Evolutionary conservation across 2,113 vertebrate species (phyloP), one percentile per base, ranked within the genome.

Genomic region (Diadophis punctatus): DNA sequence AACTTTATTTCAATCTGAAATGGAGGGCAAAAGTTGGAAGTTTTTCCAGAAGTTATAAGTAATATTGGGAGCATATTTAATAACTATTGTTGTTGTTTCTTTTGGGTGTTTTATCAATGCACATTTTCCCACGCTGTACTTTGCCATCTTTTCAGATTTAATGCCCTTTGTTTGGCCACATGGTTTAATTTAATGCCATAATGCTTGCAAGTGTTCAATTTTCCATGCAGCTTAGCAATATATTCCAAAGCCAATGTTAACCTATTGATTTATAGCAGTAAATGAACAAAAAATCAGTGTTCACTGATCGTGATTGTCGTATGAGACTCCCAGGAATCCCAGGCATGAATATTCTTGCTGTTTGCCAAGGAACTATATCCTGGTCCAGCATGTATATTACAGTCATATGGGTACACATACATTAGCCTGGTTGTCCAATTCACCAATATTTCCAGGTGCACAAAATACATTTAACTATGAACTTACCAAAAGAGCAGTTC

Each of bases 1-100:
- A 49, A 89, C 60, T 85, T 91, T 94, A 89, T 93, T 93, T 0
- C 80, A 94, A 12, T 14, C 55, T 55, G 86, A 94, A 92, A 92
- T 60, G 91, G 12, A 93, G 94, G 94, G 1, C 89, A 93, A 93
- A 91, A 1, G 39, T 3, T 95, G 20, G 86, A 91, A 74, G 39
- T 55, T 16, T 12, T 22, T 88, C 91, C 6, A 1, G 43, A 0
- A 6, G 11, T 14, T 34, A 91, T 56, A 91, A 14, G 3, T 86
- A 88, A 91, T 91, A 10, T 51, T 86, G 87, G 0, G 1, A 91
- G 18, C 86, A 93, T 43, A 3, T 0, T 51, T 49, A 68, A 27
- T 92, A 30, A 52, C 53, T 63, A 68, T 11, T 51, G 56, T 68
- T 63, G 30, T 87, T 91, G 46, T n/a, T 87, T 46, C 39, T 87